phyloP scores from a whole-genome alignment of 2,888 invertebrate genomes.

The Tholera decimalis region DNA sequence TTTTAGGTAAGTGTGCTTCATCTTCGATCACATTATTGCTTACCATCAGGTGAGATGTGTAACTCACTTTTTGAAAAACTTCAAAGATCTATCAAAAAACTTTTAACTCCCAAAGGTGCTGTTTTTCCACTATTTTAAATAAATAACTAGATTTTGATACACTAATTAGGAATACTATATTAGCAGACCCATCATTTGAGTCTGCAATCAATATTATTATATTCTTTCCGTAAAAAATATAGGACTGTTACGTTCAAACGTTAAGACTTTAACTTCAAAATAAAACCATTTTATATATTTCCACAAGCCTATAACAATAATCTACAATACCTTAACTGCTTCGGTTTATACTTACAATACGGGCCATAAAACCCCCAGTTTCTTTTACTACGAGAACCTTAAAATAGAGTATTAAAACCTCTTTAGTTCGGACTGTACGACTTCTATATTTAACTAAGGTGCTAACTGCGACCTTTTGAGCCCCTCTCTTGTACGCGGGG shows the following conservation, averaged over 20 bases:
- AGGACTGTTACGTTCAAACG: not conserved
- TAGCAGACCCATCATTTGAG: too few species aligned
- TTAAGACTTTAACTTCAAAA: not conserved
- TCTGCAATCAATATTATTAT: too few species aligned
- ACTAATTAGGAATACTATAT: too few species aligned
- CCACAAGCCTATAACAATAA: constrained; percentile 4
- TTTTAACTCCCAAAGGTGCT: too few species aligned
- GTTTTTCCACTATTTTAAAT: too few species aligned
- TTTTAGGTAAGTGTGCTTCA: too few species aligned
- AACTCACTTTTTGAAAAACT: too few species aligned
- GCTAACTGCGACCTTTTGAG: constrained; percentile 12
- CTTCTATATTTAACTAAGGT: constrained; percentile 21
- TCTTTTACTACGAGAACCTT: constrained; percentile 17
- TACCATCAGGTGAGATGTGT: too few species aligned
- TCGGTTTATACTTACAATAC: not conserved
- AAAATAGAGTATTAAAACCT: constrained; percentile 16
- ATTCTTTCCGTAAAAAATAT: too few species aligned
- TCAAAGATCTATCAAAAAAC: too few species aligned
- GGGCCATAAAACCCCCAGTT: constrained; percentile 9
- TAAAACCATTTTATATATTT: not conserved
- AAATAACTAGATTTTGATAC: too few species aligned
- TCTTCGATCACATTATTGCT: too few species aligned
- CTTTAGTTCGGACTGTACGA: constrained; percentile 9
- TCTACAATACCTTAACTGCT: constrained; percentile 5
- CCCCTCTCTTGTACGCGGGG: not conserved